Evolutionary conservation across 1,140 invertebrate genomes (phyloP).

Genomic region (Zaprionus tsacasi): DNA sequence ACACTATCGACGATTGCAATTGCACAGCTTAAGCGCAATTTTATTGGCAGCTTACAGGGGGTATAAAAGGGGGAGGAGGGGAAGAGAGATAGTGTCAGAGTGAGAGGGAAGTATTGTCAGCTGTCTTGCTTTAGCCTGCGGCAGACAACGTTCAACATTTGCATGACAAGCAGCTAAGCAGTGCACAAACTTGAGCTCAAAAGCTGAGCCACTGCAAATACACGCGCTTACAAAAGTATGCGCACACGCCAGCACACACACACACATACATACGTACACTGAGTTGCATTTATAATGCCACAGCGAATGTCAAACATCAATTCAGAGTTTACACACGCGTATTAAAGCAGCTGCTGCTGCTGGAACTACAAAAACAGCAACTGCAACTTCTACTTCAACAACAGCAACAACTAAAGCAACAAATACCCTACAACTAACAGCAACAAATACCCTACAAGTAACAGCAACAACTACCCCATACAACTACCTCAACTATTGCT

Average conservation of each 20-base stretch:
- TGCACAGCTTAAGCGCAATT: conserved; percentile 38
- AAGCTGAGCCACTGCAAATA: conserved; percentile 7
- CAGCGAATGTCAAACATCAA: conserved; percentile 28
- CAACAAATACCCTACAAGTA: not conserved
- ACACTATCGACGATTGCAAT: not conserved
- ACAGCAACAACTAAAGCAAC: conserved; percentile 6
- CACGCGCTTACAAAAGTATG: not conserved
- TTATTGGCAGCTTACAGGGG: conserved; percentile 58
- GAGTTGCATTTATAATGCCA: conserved; percentile 45
- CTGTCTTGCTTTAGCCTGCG: not conserved
- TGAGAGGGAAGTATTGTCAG: not conserved
- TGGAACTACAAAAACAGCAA: not conserved
- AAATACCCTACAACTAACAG: not conserved
- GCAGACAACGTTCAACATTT: conserved; percentile 3
- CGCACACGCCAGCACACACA: not conserved
- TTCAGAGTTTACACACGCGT: not conserved
- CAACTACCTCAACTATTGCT: conserved; percentile 3
- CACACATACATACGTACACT: not conserved
- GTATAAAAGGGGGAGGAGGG: not conserved
- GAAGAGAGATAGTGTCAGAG: not conserved
- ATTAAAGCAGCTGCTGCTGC: not conserved
- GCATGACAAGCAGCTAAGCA: conserved; percentile 1
- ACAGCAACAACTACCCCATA: not conserved
- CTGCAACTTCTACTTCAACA: conserved; percentile 18
- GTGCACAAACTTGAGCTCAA: not conserved